Base-by-base conservation (phyloP, 1,140 invertebrate species). In the Pseudachorutes palmiensis region DNA sequence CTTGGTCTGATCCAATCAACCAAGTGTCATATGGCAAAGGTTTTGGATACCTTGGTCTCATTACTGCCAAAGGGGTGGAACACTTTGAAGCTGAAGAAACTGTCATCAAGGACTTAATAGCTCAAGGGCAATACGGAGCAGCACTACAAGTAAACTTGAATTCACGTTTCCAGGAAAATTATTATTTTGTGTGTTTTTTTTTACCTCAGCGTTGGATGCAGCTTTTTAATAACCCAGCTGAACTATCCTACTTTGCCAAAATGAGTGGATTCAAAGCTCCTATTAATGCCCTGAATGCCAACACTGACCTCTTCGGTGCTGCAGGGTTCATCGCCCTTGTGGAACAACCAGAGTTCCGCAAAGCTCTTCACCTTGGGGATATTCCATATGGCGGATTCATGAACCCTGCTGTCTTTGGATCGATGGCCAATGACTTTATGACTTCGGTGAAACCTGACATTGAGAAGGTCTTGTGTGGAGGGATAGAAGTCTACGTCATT, bases 281-380 rank as follows among this genome's bases (percentile, higher is more conserved):
- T 31, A 33, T 22, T 9, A 57, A 65, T 24, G 24, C 45, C 22
- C 2, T 1, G 31, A 19, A 30, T 26, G 22, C 2, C 28, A 31
- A 61, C 2, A 2, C 9, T 1, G 31, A 61, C 30, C 1, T 30
- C 1, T 30, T 19, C 28, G 59, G 31, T 19, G 5, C 22, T 41
- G 80, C n/a, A n/a, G n/a, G 79, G 64, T 82, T 77, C 67, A 66
- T 65, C 26, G 31, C 70, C 1, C 82, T 76, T 62, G 65, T 83
- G 3, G 76, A 77, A 14, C 59, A 72, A 9, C 74, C 78, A 2
- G 57, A 73, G 2, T 76, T 80, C 1, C 74, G 82, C 5, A 74
- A 74, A 64, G 77, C 79, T 1, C 79, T 83, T 29, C 81, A 83
- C 69, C 81, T 83, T 1, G 82, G 82, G 0, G 81, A 78, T 72